Base-by-base conservation (phyloP, 2,113 vertebrate genomes). In the Malurus melanocephalus region DNA sequence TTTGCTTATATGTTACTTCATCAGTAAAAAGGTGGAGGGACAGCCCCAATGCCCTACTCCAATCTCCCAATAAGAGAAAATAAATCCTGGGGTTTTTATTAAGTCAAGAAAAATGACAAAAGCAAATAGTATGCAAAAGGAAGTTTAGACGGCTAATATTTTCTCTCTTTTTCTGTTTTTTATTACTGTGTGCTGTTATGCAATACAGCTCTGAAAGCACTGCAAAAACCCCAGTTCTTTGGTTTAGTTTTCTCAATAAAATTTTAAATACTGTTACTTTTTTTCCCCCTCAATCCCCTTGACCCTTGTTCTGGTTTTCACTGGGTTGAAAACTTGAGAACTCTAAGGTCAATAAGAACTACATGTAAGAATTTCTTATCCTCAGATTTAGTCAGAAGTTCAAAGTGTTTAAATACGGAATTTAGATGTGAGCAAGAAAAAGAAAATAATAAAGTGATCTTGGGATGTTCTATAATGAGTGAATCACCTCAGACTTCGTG, bases 381-480 rank as follows among this genome's bases (percentile, higher is more conserved):
- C 2, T 69, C 26, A 30, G 15, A 33, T 27, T 46, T 33, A 85
- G 16, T 77, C 43, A 85, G 67, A 87, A 19, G 9, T 61, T 91
- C n/a, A 42, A 66, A 56, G 35, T 38, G 30, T 56, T 80, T 60
- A 22, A 86, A 87, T 22, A 67, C 28, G 60, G 74, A 87, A 80
- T 91, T 96, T 76, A 62, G 60, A 91, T 43, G 13, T 40, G 30
- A 92, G 48, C 8, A 53, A 52, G 30, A 28, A 84, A 89, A 82
- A 91, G 60, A 55, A 84, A 72, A 72, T 7, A 52, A 76, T 85
- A 28, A 74, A 92, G 92, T 80, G 11, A 67, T 81, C 61, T 69
- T 80, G n/a, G 27, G 62, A 87, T 76, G 43, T 65, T 33, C 32
- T 43, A 64, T 67, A 81, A 84, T 67, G 53, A 83, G 13, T 80